These are phyloP conservation scores for Xerus rutilus DNA, from an alignment of 2,797 vertebrate genomes.

Conservation along the genomic window DNA sequence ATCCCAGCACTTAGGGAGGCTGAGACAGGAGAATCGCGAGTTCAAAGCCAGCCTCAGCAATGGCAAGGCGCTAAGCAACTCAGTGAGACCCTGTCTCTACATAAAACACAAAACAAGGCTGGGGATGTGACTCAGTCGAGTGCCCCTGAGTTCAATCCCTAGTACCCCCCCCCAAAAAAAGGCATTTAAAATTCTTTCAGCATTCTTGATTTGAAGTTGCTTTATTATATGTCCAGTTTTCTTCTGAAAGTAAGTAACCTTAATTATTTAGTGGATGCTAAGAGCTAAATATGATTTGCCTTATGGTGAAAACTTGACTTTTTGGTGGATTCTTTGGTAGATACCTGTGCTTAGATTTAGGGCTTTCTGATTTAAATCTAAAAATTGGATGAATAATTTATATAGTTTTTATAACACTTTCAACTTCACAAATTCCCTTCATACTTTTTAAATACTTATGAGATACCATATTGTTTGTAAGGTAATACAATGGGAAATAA, in stretches of 20 bases:
- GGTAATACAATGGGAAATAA: neutral
- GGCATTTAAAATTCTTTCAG: neutral
- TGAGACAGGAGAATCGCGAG: too few species aligned
- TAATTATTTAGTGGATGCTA: constrained; percentile 20
- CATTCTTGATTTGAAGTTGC: constrained; percentile 31
- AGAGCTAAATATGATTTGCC: constrained; percentile 22
- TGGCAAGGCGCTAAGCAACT: too few species aligned
- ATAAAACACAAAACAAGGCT: too few species aligned
- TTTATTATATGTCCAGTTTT: constrained; percentile 35
- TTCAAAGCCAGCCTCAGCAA: too few species aligned
- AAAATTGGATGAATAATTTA: neutral
- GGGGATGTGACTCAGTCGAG: too few species aligned
- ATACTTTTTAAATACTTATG: neutral
- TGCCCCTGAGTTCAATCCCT: too few species aligned
- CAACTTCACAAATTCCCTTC: neutral
- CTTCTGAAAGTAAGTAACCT: neutral
- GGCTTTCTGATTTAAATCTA: constrained; percentile 37
- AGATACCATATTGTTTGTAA: neutral
- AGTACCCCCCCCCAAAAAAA: neutral
- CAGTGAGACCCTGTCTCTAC: too few species aligned
- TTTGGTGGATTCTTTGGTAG: neutral
- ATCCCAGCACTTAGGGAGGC: too few species aligned
- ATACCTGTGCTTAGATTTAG: constrained; percentile 29
- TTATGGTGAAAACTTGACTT: constrained; percentile 13
- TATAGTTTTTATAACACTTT: constrained; percentile 26